Percentiles rank a stretch among this genome's conserved stretches.
Conservation (phyloP, 1,140 invertebrate genomes). For the Phymorhynchus buccinoides region DNA sequence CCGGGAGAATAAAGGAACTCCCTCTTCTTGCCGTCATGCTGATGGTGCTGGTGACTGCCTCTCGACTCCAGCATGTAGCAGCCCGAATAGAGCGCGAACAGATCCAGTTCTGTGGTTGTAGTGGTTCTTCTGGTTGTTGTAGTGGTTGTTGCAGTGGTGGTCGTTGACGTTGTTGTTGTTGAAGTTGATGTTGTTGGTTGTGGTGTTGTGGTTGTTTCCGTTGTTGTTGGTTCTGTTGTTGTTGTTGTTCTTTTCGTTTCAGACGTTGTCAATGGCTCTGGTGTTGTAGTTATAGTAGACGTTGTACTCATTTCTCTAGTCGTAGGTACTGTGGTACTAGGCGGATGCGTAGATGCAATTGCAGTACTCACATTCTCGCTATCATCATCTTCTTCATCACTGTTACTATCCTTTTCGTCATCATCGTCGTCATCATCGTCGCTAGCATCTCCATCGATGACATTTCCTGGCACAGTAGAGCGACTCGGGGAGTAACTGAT, state of each 20-base stretch:
- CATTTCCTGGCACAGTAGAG: not conserved
- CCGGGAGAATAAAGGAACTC: slow-evolving; percentile 11
- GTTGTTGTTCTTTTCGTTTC: no score
- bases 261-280: no score
- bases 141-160: slow-evolving; percentile 2
- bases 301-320: slow-evolving; percentile 14
- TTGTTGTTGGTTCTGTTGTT: no score
- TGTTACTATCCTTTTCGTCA: not conserved
- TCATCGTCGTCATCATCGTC: not conserved
- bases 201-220: not conserved
- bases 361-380: not conserved
- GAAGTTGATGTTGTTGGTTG: not conserved
- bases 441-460: not conserved
- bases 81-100: slow-evolving; percentile 20
- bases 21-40: not conserved
- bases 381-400: not conserved
- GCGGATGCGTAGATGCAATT: no score
- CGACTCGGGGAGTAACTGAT: not conserved
- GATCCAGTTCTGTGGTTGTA: slow-evolving; percentile 23
- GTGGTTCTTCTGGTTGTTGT: slow-evolving; percentile 18
- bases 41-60: no score
- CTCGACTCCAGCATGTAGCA: slow-evolving; percentile 32
- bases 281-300: not conserved
- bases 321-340: not conserved
- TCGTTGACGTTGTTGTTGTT: slow-evolving; percentile 1